Evolutionary conservation across 2,113 vertebrate species (phyloP).

Genomic region (Ictalurus furcatus): DNA sequence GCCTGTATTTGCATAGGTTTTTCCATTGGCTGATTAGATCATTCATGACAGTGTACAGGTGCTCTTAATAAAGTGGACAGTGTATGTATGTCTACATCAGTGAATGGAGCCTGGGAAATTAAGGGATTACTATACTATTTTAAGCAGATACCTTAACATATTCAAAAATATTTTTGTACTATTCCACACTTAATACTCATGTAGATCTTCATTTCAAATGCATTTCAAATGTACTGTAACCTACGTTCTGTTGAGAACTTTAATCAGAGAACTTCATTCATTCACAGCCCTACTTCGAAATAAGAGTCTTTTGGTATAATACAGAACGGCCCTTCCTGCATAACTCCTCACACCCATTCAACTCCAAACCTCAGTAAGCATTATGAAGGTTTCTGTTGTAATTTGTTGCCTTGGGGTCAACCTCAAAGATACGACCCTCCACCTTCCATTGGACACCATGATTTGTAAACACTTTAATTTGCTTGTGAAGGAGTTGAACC

Average conservation of each 20-base stretch:
- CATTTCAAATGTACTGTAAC: background rate
- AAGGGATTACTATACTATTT: background rate
- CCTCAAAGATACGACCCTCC: constrained; percentile 15
- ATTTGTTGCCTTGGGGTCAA: constrained; percentile 37
- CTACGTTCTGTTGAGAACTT: background rate
- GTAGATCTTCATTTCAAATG: too few species aligned
- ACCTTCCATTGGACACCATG: constrained; percentile 10
- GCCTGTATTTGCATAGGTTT: too few species aligned
- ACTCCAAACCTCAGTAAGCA: background rate
- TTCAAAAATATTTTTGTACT: background rate
- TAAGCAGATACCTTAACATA: background rate
- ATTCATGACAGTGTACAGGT: background rate
- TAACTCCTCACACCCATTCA: constrained; percentile 10
- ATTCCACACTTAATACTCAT: background rate
- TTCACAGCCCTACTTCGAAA: background rate
- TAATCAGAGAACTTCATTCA: background rate
- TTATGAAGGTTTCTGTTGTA: constrained; percentile 30
- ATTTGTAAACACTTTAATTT: constrained; percentile 53
- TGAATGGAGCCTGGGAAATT: background rate
- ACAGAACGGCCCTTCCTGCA: background rate
- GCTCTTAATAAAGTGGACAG: background rate
- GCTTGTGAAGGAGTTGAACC: constrained; percentile 52
- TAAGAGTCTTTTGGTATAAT: background rate
- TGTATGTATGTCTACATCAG: background rate
- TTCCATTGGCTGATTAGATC: background rate